Percentiles rank a stretch among this genome's conserved stretches.
These are phyloP conservation scores for Melieria omissa DNA, from an alignment of 2,888 invertebrate species.

Conservation along the genomic window DNA sequence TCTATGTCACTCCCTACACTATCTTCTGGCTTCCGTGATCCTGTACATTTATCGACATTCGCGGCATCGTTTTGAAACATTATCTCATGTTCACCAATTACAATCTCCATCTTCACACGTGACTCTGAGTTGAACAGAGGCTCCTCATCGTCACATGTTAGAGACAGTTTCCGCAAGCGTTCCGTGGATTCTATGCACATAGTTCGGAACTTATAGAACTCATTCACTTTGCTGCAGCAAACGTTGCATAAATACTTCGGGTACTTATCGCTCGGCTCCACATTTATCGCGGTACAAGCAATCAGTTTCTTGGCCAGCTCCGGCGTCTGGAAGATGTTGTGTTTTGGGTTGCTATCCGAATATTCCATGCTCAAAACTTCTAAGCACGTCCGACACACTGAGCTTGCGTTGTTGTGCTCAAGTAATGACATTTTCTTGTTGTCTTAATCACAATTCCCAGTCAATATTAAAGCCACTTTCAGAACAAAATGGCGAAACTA, in stretches of 20 bases:
- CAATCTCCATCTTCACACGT: not conserved
- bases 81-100: not conserved
- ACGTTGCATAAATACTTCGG: constrained; percentile 43
- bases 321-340: constrained; percentile 31
- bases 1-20: too few relatives aligned
- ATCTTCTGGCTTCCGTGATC: too few relatives aligned
- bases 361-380: not conserved
- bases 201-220: constrained; percentile 45
- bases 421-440: too few relatives aligned
- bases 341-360: too few relatives aligned
- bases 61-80: not conserved
- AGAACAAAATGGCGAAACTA: too few relatives aligned
- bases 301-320: constrained; percentile 52
- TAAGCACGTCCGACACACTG: not conserved
- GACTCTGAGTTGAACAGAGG: not conserved
- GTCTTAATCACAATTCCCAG: too few relatives aligned
- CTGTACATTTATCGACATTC: too few relatives aligned
- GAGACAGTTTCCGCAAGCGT: constrained; percentile 7
- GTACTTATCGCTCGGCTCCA: constrained; percentile 45
- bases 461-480: too few relatives aligned
- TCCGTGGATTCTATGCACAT: constrained; percentile 45
- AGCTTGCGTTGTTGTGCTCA: too few relatives aligned
- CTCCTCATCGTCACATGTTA: not conserved
- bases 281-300: constrained; percentile 48
- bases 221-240: constrained; percentile 42